Percentiles rank a stretch among this genome's conserved stretches.
These are phyloP conservation scores for Poeciliopsis paucimaculata DNA, from an alignment of 2,797 vertebrate genomes.

Conservation along the genomic window DNA sequence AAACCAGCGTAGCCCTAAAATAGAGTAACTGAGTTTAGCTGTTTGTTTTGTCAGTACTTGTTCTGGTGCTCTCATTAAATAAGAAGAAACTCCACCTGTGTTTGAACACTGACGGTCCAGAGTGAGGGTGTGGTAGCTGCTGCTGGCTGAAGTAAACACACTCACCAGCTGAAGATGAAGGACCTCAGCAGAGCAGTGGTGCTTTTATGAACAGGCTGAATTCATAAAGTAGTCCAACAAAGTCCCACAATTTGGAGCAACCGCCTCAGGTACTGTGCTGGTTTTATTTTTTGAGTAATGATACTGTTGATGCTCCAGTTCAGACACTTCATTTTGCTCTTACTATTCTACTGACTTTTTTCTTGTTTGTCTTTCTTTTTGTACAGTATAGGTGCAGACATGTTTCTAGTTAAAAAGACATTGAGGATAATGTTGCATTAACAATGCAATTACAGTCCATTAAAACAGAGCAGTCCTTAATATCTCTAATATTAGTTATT, in stretches of 20 bases:
- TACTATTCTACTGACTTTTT: not conserved
- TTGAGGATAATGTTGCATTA: not conserved
- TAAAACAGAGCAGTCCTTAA: not conserved
- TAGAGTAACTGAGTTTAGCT: too few species aligned
- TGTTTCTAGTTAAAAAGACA: not conserved
- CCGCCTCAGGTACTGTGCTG: conserved; percentile 35
- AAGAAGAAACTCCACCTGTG: conserved; percentile 60
- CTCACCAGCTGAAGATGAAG: conserved; percentile 17
- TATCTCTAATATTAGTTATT: not conserved
- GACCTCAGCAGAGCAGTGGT: conserved; percentile 7
- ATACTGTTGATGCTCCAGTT: not conserved
- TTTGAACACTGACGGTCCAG: conserved; percentile 48
- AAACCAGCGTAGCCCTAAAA: not conserved
- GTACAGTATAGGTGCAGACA: not conserved
- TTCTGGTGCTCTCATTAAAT: conserved; percentile 30
- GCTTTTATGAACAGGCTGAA: conserved; percentile 23
- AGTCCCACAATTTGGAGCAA: conserved; percentile 3
- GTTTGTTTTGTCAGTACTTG: not conserved
- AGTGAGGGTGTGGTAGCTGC: conserved; percentile 61
- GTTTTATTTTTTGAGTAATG: not conserved
- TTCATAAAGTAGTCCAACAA: conserved; percentile 16
- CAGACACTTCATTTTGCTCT: not conserved
- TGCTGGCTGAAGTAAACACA: conserved; percentile 4
- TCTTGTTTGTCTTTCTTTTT: not conserved
- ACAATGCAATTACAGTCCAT: not conserved